These are phyloP conservation scores for Asteroscopus sphinx DNA, from an alignment of 2,888 invertebrate genomes.

Conservation along the genomic window DNA sequence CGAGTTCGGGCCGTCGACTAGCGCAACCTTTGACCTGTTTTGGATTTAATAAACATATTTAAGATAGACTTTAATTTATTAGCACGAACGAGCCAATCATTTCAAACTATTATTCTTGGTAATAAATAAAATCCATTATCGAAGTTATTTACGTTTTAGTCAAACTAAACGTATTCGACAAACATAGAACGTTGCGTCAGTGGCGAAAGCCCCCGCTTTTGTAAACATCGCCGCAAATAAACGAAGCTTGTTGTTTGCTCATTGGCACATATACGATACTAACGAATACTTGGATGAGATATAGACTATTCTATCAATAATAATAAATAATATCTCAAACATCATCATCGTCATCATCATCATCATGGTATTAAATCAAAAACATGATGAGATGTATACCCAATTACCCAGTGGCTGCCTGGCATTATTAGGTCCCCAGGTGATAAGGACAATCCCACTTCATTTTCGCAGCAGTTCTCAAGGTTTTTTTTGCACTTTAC, in stretches of 20 bases:
- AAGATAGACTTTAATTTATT: not conserved
- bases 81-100: constrained; percentile 1
- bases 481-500: not conserved
- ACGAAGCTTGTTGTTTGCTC: constrained; percentile 73
- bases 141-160: constrained; percentile 21
- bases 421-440: too few species aligned
- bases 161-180: constrained; percentile 53
- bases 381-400: too few species aligned
- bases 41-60: constrained; percentile 7
- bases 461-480: not conserved
- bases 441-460: not conserved
- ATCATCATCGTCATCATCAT: too few species aligned
- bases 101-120: constrained; percentile 15
- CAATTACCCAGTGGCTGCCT: too few species aligned
- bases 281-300: constrained; percentile 25
- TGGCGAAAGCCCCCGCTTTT: constrained; percentile 73
- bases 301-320: constrained; percentile 16
- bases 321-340: constrained; percentile 13
- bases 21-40: too few species aligned
- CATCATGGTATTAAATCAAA: not conserved
- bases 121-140: constrained; percentile 22
- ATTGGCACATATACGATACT: constrained; percentile 71
- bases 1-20: too few species aligned
- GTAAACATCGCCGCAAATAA: constrained; percentile 87
- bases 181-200: constrained; percentile 80